phyloP scores from a whole-genome alignment of 2,113 vertebrate species.

The Herpetotheres cachinnans region DNA sequence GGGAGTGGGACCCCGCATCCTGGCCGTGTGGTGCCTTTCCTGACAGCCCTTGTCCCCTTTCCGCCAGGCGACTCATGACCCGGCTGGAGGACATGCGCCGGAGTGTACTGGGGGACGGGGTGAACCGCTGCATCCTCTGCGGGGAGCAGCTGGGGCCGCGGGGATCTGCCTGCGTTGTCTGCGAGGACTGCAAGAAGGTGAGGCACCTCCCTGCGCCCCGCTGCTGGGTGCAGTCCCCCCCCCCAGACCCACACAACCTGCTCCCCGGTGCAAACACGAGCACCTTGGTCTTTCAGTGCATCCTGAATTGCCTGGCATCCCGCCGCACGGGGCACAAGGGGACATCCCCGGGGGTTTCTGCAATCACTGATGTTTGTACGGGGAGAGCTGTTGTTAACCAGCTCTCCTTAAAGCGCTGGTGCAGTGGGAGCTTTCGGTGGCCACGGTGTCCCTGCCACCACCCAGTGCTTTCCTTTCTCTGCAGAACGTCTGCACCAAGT shows the following conservation, averaged over 20 bases:
- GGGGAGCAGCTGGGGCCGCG: conserved; percentile 82
- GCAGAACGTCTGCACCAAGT: conserved; percentile 91
- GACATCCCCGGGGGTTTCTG: neutral
- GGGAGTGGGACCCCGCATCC: accelerated
- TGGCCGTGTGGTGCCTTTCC: accelerated
- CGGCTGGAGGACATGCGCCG: conserved; percentile 86
- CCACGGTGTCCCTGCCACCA: accelerated
- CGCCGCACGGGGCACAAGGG: accelerated
- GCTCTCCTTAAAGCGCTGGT: neutral
- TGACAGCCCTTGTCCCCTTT: neutral
- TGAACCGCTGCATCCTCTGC: conserved; percentile 87
- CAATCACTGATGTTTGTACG: accelerated
- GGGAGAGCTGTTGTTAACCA: accelerated
- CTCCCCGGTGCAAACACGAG: neutral
- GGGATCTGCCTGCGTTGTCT: conserved; percentile 82
- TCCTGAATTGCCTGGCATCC: accelerated
- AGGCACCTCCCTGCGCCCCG: accelerated
- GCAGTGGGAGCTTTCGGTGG: accelerated
- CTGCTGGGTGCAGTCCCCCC: accelerated
- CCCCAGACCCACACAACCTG: too few species aligned
- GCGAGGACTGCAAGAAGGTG: conserved; percentile 94
- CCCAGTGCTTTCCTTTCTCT: neutral
- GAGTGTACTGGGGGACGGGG: conserved; percentile 87
- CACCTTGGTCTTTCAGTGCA: accelerated
- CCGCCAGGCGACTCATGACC: conserved; percentile 84